Evolutionary conservation across 1,140 invertebrate species (phyloP).

Genomic region (Aethina tumida): DNA sequence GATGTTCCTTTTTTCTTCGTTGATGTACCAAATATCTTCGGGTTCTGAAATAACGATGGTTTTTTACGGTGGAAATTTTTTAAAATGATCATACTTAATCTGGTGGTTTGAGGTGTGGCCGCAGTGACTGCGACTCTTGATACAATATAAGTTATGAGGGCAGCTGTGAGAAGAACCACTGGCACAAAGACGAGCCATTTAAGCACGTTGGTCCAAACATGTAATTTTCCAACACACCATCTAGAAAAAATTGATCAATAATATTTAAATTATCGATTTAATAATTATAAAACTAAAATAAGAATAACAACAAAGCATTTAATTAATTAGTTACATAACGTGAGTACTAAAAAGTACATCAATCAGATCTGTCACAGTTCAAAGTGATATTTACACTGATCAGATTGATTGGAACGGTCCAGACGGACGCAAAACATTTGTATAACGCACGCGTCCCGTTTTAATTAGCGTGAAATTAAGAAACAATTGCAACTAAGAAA

Average conservation of each 20-base stretch:
- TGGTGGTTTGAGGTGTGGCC: no score
- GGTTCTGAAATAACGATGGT: no score
- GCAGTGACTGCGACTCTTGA: conserved; percentile 8
- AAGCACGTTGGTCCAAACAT: conserved; percentile 25
- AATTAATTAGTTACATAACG: background rate
- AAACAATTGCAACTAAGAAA: conserved; percentile 3
- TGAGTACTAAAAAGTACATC: background rate
- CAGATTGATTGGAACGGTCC: no score
- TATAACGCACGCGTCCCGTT: background rate
- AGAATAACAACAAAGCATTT: background rate
- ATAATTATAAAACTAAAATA: background rate
- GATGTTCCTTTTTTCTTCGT: no score
- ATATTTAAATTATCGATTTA: conserved; percentile 3
- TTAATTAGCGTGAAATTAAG: background rate
- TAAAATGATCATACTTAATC: no score
- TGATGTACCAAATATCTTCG: no score
- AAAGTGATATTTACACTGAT: background rate
- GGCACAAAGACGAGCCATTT: conserved; percentile 29
- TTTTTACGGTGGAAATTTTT: no score
- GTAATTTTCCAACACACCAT: conserved; percentile 30
- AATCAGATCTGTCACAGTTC: background rate
- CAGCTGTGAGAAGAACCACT: conserved; percentile 22
- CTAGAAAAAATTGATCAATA: conserved; percentile 19
- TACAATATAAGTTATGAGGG: conserved; percentile 19
- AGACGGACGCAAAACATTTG: no score